phyloP scores from a whole-genome alignment of 2,113 vertebrate genomes.

The Clarias magur region DNA sequence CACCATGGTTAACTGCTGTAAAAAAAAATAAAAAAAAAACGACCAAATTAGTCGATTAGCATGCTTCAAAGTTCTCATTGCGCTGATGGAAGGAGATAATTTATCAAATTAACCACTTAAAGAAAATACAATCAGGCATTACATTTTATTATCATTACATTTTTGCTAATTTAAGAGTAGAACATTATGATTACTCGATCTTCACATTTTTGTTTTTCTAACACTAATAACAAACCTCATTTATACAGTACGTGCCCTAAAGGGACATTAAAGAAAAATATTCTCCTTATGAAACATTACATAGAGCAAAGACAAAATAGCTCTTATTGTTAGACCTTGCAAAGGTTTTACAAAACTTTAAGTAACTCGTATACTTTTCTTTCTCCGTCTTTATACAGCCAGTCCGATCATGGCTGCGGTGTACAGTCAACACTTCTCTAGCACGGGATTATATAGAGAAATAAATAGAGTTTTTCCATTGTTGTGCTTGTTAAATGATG shows the following conservation, averaged over 20 bases:
- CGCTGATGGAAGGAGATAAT: neutral
- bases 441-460: too few species aligned
- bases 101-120: slow-evolving; percentile 24
- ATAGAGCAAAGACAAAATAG: too few species aligned
- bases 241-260: neutral
- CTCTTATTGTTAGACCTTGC: too few species aligned
- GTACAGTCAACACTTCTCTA: too few species aligned
- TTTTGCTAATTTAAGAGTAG: slow-evolving; percentile 14
- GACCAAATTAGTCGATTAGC: slow-evolving; percentile 14
- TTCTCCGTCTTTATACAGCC: too few species aligned
- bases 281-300: too few species aligned
- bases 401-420: too few species aligned
- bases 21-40: slow-evolving; percentile 20
- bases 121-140: slow-evolving; percentile 16
- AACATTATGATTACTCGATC: neutral
- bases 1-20: slow-evolving; percentile 46
- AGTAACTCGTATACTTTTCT: too few species aligned
- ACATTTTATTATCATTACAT: neutral
- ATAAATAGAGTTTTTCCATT: neutral
- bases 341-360: too few species aligned
- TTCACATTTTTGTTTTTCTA: neutral
- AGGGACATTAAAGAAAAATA: too few species aligned
- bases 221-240: neutral
- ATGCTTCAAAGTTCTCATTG: slow-evolving; percentile 29
- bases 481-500: neutral